Base-by-base conservation (phyloP, 2,888 invertebrate genomes). In the Microplitis deprimator region DNA sequence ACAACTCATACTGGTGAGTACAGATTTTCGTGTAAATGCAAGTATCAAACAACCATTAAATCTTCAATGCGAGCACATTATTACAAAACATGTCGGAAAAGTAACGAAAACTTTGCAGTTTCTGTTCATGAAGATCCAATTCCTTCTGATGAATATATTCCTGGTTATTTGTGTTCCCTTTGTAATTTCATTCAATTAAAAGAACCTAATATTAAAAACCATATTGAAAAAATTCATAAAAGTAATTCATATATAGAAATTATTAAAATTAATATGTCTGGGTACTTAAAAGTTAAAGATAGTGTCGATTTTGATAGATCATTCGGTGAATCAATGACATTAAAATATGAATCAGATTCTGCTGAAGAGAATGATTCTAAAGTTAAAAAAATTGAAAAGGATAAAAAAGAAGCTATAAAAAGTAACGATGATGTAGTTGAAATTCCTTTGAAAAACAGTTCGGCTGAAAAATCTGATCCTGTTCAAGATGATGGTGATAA, bases 1-100 rank as follows among this genome's bases (percentile, higher is more conserved):
- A 92, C 93, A 29, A 91, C 90, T 68, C 96, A 96, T 79, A 96
- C 96, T 0, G 96, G 96, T 0, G 96, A 96, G 89, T 95, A 93
- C 82, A 91, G 93, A 75, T 93, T 92, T 79, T 87, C 90, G 29
- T 96, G 96, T 87, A 91, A 91, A 0, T 96, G 96, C 82, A 82
- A 88, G 74, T 88, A 79, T 85, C 88, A 81, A 83, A 85, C 82
- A 86, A 91, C 85, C 83, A 83, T 86, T 0, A 88, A 84, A 68
- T 83, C 85, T 0, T 87, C 89, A 0, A 85, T 88, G 76, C 86
- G 81, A n/a, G 84, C 87, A 0, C 90, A 90, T 71, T 89, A 84
- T 59, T 89, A 89, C 67, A 88, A 88, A 74, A 81, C 84, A 0
- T 90, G 89, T 75, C 82, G 84, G 0, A 84, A 83, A 50, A 69